Evolutionary conservation across 2,113 vertebrate species (phyloP).

Genomic region (Chloebia gouldiae): DNA sequence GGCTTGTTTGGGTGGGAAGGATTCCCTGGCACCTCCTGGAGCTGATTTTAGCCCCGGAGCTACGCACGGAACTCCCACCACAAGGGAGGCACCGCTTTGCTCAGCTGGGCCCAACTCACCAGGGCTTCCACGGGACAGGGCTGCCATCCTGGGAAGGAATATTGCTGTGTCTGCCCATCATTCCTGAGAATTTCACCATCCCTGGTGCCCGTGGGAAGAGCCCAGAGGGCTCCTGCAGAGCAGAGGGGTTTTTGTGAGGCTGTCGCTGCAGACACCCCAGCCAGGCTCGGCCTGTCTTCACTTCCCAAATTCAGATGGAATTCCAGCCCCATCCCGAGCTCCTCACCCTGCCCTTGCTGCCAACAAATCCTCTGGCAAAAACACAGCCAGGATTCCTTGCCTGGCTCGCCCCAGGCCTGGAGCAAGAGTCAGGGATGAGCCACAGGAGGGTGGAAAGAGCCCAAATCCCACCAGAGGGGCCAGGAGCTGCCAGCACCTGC

Average conservation of each 20-base stretch:
- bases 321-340: neutral
- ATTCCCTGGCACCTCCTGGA: neutral
- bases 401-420: neutral
- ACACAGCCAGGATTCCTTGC: neutral
- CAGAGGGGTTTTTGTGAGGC: neutral
- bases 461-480: neutral
- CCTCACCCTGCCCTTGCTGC: neutral
- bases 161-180: neutral
- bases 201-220: neutral
- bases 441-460: neutral
- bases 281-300: neutral
- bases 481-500: neutral
- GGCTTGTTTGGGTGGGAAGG: neutral
- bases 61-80: neutral
- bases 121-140: neutral
- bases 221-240: neutral
- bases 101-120: accelerated
- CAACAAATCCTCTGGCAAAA: neutral
- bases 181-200: neutral
- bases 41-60: neutral
- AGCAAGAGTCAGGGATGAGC: neutral
- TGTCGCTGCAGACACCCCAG: neutral
- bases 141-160: neutral
- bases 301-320: neutral
- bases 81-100: accelerated